A percentile compares a stretch with the other conserved stretches of the same genome.
Evolutionary conservation across 37 sponge, comb jelly and placozoan species (phyloP).

Genomic region (Halisarca cf. caerulea): DNA sequence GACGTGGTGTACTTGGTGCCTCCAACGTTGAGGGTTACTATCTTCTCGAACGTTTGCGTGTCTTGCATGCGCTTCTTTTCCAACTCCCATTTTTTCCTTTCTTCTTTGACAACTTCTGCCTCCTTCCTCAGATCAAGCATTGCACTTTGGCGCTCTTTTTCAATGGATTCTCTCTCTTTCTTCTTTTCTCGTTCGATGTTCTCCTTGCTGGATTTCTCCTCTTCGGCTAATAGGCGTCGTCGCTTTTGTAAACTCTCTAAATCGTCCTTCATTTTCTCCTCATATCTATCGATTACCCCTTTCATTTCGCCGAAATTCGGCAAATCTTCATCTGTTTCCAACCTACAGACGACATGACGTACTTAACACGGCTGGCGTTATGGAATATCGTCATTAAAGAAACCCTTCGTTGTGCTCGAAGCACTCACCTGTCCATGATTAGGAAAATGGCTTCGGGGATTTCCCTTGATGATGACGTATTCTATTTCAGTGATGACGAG

Average conservation of each 20-base stretch:
- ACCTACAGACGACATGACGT: too few species aligned
- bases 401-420: too few species aligned
- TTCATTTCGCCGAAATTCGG: constrained; percentile 6
- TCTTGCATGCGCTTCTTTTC: neutral
- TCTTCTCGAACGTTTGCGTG: constrained; percentile 1
- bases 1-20: neutral
- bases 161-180: too few species aligned
- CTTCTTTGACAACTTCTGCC: neutral
- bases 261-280: neutral
- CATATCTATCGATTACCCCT: neutral
- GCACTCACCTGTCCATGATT: too few species aligned
- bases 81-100: neutral
- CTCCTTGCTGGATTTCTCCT: neutral
- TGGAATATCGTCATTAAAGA: too few species aligned
- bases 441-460: too few species aligned
- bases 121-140: neutral
- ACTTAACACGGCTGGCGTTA: too few species aligned
- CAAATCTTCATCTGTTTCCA: neutral
- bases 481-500: too few species aligned
- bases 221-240: neutral
- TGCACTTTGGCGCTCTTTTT: neutral
- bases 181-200: neutral
- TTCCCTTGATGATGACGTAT: too few species aligned
- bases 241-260: neutral
- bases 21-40: neutral